phyloP scores from a whole-genome alignment of 2,113 vertebrate species.

The Pomatostomus ruficeps region DNA sequence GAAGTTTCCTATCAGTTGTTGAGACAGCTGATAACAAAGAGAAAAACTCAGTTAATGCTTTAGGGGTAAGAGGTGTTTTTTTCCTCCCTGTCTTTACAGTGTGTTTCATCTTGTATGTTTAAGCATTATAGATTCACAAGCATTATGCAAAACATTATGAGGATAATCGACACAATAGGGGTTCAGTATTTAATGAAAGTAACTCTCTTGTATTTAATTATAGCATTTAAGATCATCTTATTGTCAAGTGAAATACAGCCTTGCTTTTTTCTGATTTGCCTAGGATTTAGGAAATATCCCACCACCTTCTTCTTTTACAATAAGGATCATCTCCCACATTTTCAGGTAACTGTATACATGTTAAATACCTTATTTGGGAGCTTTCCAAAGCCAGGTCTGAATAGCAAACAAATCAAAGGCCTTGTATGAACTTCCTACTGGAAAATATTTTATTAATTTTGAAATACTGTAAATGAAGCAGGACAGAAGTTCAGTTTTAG shows the following conservation, averaged over 20 bases:
- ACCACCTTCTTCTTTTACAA: background rate
- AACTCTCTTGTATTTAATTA: conserved; percentile 74
- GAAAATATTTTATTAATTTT: conserved; percentile 31
- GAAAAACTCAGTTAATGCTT: background rate
- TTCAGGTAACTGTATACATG: background rate
- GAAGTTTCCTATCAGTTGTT: background rate
- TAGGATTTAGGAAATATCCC: background rate
- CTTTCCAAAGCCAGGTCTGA: background rate
- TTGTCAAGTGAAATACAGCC: conserved; percentile 58
- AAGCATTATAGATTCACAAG: conserved; percentile 65
- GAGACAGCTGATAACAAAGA: background rate
- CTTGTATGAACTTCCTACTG: background rate
- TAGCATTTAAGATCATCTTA: conserved; percentile 69
- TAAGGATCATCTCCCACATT: background rate
- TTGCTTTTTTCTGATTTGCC: background rate
- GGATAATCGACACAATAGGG: conserved; percentile 64
- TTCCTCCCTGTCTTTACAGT: background rate
- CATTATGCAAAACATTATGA: conserved; percentile 59
- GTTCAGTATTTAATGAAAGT: conserved; percentile 73
- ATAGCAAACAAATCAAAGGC: background rate
- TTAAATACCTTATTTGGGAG: background rate
- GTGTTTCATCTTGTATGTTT: conserved; percentile 42
- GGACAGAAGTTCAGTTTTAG: background rate
- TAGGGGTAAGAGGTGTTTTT: background rate
- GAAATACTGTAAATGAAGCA: background rate